Base-by-base conservation (phyloP, 2,888 invertebrate genomes). In the Oeneis ivallda region DNA sequence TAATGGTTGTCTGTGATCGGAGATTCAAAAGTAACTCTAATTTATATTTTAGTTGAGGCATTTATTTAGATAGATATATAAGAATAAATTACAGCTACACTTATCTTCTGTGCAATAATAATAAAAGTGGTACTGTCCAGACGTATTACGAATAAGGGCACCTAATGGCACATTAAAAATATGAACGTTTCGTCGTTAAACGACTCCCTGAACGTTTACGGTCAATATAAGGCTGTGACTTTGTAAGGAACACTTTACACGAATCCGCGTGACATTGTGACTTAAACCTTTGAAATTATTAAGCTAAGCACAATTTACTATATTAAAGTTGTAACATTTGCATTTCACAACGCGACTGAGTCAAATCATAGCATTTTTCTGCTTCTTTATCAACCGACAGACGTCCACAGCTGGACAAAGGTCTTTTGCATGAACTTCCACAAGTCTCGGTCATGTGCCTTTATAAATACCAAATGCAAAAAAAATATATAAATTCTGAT, bases 161-260 rank as follows among this genome's bases (percentile, higher is more conserved):
- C 78, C 74, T 83, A 82, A 88, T 82, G 78, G 83, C 73, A 78
- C 84, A 84, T 87, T 84, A 86, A 87, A 86, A 74, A 82, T 84
- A 82, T 81, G 81, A 79, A 76, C 78, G 75, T 79, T 82, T 78
- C 73, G 77, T 78, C 80, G 78, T 79, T 81, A 79, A 84, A 86
- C 76, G 79, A 75, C 75, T 75, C 75, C 75, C 76, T 76, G 68
- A 75, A 76, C 72, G 78, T 85, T 87, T 83, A 88, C 75, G 80
- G 75, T 74, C 77, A 75, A 76, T 79, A 70, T 70, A 62, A 62
- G 63, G 32, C 43, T 52, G 49, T 60, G 60, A 53, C 43, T 64
- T 58, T 53, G 54, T 61, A 64, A 64, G 54, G 52, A 52, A 60
- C 37, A 52, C 11, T 57, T 37, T 34, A 67, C 54, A 64, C 13